Evolutionary conservation across 1,140 invertebrate genomes (phyloP).

Genomic region (Macrocentrus cingulum): DNA sequence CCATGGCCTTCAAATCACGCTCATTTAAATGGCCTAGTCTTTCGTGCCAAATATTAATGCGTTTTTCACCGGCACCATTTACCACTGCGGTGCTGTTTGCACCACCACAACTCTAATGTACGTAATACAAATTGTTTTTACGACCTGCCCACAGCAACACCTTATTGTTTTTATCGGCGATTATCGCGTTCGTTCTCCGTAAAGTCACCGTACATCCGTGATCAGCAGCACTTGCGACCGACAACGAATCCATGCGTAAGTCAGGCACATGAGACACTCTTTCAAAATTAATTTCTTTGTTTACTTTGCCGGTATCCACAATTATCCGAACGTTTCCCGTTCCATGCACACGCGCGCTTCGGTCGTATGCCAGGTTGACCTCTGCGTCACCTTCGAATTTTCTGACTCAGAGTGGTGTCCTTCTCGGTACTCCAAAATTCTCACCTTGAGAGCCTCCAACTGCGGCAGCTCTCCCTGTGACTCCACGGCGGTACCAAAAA

Average conservation of each 20-base stretch:
- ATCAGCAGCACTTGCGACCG: conserved; percentile 1
- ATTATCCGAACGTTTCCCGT: conserved; percentile 1
- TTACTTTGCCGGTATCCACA: background rate
- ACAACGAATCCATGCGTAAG: conserved; percentile 11
- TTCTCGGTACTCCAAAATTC: conserved; percentile 34
- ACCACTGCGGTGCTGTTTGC: conserved; percentile 6
- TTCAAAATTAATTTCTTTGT: conserved; percentile 3
- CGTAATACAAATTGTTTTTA: conserved; percentile 21
- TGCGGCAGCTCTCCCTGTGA: conserved; percentile 34
- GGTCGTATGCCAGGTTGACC: conserved; percentile 1
- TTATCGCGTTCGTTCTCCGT: conserved; percentile 17
- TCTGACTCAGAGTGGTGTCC: background rate
- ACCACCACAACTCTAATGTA: conserved; percentile 2
- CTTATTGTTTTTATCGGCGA: no score
- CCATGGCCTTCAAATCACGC: conserved; percentile 15
- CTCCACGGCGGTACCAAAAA: conserved; percentile 34
- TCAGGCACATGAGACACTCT: conserved; percentile 14
- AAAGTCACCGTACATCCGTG: conserved; percentile 17
- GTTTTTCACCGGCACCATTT: no score
- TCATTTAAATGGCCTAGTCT: conserved; percentile 24
- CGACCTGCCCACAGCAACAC: conserved; percentile 10
- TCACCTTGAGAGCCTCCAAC: conserved; percentile 31
- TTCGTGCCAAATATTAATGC: conserved; percentile 9
- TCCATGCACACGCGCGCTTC: background rate
- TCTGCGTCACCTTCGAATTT: background rate